Percentiles rank a stretch among this genome's conserved stretches.
Evolutionary conservation across 2,113 vertebrate species (phyloP).

Genomic region (Australoheros scitulus): DNA sequence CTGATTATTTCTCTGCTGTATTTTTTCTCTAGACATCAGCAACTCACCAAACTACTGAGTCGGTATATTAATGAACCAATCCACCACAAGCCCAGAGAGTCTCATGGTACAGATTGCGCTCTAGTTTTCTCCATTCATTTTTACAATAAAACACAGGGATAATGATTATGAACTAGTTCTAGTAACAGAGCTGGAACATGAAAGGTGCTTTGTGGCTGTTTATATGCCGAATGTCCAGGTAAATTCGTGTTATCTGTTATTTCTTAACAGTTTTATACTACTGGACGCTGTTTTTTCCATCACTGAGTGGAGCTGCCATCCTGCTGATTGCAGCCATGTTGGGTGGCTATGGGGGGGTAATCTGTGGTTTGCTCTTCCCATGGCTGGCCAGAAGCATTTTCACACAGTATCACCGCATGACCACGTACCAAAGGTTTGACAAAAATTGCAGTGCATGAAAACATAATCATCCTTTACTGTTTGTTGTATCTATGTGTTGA

Average conservation of each 20-base stretch:
- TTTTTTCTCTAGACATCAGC: conserved; percentile 78
- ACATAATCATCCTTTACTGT: background rate
- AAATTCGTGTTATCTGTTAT: background rate
- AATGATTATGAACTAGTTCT: background rate
- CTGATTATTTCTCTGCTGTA: conserved; percentile 49
- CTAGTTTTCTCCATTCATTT: background rate
- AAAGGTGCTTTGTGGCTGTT: background rate
- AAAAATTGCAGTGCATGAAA: background rate
- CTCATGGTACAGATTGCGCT: conserved; percentile 67
- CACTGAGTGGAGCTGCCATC: conserved; percentile 72
- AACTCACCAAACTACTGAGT: conserved; percentile 79
- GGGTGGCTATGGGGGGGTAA: conserved; percentile 77
- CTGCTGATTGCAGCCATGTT: conserved; percentile 76
- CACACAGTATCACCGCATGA: conserved; percentile 81
- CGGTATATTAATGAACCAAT: conserved; percentile 71
- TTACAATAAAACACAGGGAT: background rate
- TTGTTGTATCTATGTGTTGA: background rate
- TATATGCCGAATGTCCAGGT: background rate
- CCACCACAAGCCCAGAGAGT: conserved; percentile 75
- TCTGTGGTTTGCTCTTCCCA: conserved; percentile 77
- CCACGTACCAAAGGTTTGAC: conserved; percentile 79
- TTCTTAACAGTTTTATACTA: conserved; percentile 78
- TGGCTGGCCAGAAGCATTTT: conserved; percentile 80
- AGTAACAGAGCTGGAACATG: background rate
- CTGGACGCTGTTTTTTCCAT: conserved; percentile 79